These are phyloP conservation scores for Anoncus sp. DNA, from an alignment of 2,888 invertebrate species.

Conservation along the genomic window DNA sequence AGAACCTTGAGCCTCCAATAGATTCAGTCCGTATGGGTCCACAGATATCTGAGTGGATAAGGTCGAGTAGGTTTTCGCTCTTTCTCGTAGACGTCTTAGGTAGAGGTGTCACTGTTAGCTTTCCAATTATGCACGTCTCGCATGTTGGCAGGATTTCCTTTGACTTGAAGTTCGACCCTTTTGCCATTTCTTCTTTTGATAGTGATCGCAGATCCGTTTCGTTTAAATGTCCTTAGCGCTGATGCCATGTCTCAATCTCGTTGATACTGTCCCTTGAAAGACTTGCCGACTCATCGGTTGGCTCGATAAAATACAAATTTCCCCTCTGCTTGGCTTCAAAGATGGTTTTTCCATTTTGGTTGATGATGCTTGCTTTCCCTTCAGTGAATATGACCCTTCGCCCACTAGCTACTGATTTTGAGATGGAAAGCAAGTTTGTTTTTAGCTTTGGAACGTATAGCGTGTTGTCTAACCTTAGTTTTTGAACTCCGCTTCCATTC, in stretches of 20 bases:
- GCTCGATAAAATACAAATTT: constrained; percentile 1
- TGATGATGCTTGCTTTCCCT: not conserved
- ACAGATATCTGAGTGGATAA: constrained; percentile 65
- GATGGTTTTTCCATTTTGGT: constrained; percentile 1
- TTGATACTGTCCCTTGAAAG: not conserved
- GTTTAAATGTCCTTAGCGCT: constrained; percentile 11
- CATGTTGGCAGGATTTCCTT: constrained; percentile 5
- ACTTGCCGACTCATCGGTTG: not conserved
- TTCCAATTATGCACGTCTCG: constrained; percentile 46
- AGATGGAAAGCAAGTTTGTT: constrained; percentile 26
- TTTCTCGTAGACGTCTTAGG: constrained; percentile 1
- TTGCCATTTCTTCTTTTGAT: not conserved
- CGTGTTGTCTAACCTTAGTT: constrained; percentile 4
- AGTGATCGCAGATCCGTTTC: constrained; percentile 6
- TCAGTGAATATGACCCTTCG: constrained; percentile 16
- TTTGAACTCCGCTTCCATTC: not conserved
- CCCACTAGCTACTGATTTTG: constrained; percentile 19
- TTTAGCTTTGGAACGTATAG: constrained; percentile 19
- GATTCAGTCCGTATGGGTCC: constrained; percentile 60
- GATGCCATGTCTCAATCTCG: constrained; percentile 17
- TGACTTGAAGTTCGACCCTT: no score
- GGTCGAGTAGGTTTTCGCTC: constrained; percentile 33
- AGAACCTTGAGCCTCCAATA: constrained; percentile 55
- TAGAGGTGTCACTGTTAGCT: constrained; percentile 33
- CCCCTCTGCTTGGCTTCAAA: constrained; percentile 13